Evolutionary conservation across 2,888 invertebrate species (phyloP).

Genomic region (Hypercompe scribonia): DNA sequence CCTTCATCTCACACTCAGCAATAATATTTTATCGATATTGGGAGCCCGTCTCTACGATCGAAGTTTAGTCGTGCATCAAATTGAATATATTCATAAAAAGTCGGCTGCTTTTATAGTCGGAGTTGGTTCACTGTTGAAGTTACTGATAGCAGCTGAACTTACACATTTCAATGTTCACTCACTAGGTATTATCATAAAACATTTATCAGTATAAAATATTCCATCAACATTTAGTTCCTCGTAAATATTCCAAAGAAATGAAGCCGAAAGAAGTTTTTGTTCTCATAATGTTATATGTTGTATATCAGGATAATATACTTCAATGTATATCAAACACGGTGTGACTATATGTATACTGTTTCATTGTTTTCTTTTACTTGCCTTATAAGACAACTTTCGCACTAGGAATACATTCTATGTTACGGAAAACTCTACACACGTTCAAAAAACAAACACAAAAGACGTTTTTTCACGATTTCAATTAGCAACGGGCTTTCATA

Average conservation of each 20-base stretch:
- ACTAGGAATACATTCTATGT: too few species aligned
- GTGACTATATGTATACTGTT: neutral
- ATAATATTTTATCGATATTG: conserved; percentile 54
- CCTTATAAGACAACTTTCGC: too few species aligned
- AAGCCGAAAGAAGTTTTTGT: conserved; percentile 5
- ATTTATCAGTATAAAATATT: conserved; percentile 27
- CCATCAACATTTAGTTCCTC: conserved; percentile 28
- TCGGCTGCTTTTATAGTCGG: conserved; percentile 53
- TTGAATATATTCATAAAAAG: conserved; percentile 70
- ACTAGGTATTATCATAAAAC: conserved; percentile 29
- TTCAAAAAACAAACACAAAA: too few species aligned
- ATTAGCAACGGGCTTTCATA: conserved; percentile 25
- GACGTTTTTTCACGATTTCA: conserved; percentile 31
- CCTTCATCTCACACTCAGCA: conserved; percentile 35
- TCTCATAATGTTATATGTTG: neutral
- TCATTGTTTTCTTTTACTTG: neutral
- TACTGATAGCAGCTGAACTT: conserved; percentile 52
- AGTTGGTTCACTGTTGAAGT: conserved; percentile 59
- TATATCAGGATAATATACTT: neutral
- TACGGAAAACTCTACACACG: too few species aligned
- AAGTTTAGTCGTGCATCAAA: conserved; percentile 68
- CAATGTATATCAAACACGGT: neutral
- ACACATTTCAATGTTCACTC: conserved; percentile 41
- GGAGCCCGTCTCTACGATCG: conserved; percentile 53
- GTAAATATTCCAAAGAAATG: conserved; percentile 25